phyloP scores from a whole-genome alignment of 2,888 invertebrate species.

The Erebia palarica region DNA sequence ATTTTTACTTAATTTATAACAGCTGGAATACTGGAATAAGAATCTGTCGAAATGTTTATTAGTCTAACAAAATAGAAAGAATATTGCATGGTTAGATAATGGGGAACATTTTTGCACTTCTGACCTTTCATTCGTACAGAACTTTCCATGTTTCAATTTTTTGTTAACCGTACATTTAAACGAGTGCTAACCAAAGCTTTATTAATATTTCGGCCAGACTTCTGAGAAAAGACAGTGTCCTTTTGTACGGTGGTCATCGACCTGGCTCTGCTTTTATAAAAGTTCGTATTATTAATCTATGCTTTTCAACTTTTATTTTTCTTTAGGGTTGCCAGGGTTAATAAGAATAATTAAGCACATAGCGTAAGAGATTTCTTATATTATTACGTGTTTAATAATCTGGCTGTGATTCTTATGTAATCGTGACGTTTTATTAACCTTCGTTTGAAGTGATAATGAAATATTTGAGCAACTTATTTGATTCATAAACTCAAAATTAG shows the following conservation, averaged over 20 bases:
- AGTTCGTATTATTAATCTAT: slow-evolving; percentile 42
- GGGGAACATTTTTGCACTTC: neutral
- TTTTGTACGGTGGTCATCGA: slow-evolving; percentile 60
- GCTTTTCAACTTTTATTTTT: slow-evolving; percentile 36
- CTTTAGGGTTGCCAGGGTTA: slow-evolving; percentile 32
- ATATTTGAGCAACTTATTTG: neutral
- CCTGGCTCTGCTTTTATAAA: slow-evolving; percentile 57
- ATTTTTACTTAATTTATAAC: too few species aligned
- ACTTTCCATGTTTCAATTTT: slow-evolving; percentile 18
- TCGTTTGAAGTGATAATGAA: neutral
- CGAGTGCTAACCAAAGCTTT: slow-evolving; percentile 50
- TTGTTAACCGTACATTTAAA: slow-evolving; percentile 51
- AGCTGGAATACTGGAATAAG: too few species aligned
- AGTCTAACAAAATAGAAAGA: too few species aligned
- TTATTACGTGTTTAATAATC: neutral
- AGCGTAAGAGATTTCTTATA: neutral
- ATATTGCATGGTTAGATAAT: too few species aligned
- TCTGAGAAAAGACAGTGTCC: slow-evolving; percentile 75
- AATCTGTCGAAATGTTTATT: too few species aligned
- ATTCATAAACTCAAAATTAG: neutral
- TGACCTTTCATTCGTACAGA: neutral
- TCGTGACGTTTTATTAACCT: slow-evolving; percentile 11
- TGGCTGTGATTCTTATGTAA: neutral
- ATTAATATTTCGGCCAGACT: slow-evolving; percentile 64
- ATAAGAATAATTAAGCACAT: slow-evolving; percentile 12